Evolutionary conservation across 2,113 vertebrate genomes (phyloP).

Genomic region (Amphiprion percula): DNA sequence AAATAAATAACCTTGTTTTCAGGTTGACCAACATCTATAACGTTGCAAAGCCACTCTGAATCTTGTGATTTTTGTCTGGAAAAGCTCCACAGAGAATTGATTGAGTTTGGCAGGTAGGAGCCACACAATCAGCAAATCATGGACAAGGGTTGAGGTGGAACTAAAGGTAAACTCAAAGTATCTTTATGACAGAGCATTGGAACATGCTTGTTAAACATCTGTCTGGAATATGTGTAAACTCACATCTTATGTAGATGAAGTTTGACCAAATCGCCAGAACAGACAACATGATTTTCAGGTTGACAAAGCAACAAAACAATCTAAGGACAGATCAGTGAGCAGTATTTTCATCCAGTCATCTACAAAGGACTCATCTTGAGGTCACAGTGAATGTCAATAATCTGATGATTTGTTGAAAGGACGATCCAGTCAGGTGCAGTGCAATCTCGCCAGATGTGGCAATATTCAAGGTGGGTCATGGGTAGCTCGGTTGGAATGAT

Average conservation of each 20-base stretch:
- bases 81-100: neutral
- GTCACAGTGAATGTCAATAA: too few species aligned
- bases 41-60: neutral
- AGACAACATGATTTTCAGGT: too few species aligned
- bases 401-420: too few species aligned
- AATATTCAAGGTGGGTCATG: too few species aligned
- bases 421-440: too few species aligned
- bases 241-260: neutral
- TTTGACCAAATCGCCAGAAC: too few species aligned
- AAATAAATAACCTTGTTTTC: slow-evolving; percentile 42
- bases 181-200: neutral
- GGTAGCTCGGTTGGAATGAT: too few species aligned
- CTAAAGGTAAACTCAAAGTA: neutral
- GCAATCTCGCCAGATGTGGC: too few species aligned
- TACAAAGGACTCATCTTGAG: too few species aligned
- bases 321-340: too few species aligned
- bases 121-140: slow-evolving; percentile 14
- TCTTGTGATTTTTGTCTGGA: neutral
- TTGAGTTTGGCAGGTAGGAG: neutral
- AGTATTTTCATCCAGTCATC: too few species aligned
- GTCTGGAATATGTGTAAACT: neutral
- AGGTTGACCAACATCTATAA: slow-evolving; percentile 34
- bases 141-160: neutral
- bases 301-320: too few species aligned
- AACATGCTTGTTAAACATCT: neutral